Evolutionary conservation across 2,888 invertebrate genomes (phyloP), one percentile per base, ranked within the genome.

Genomic region (Argynnis bischoffii): DNA sequence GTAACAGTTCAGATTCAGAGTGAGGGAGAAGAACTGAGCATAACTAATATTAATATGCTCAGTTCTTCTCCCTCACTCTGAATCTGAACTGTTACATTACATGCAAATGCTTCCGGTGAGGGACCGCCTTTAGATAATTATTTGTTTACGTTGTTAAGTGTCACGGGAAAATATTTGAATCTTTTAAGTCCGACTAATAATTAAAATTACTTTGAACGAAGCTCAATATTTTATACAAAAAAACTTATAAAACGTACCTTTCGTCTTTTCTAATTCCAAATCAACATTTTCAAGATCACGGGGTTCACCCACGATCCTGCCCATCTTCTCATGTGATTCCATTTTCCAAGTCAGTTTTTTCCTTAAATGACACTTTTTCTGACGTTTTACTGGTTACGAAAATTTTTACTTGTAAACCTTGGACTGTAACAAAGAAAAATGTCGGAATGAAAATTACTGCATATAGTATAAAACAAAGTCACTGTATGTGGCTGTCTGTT

Each of bases 251-350:
- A 41, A 41, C 65, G 73, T 73, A 79, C 79, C 76, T 63, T 72
- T 70, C 46, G 72, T 70, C 53, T 66, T 72, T 48, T 75, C 77
- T 77, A 82, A 79, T 76, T 85, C 82, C 55, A 83, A 75, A 60
- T 78, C 78, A 69, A 74, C 77, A 59, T 72, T 21, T 63, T 71
- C 73, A 63, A 77, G 78, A 75, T 75, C 78, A 55, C 68, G 70
- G 74, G 75, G 64, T 71, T 57, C 59, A 57, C 78, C 83, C 71
- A 67, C 65, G 74, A 75, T 75, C 74, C 35, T 59, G 3, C 2
- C 72, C 71, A 71, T 79, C 72, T 89, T 88, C 71, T 92, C 92
- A 92, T 85, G 92, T 92, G 90, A 92, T 90, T 86, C 92, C 92
- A 92, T 91, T 79, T 74, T 91, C 83, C 69, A 88, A 89, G 50